phyloP scores from a whole-genome alignment of 2,797 vertebrate genomes.

The Chiroxiphia lanceolata region DNA sequence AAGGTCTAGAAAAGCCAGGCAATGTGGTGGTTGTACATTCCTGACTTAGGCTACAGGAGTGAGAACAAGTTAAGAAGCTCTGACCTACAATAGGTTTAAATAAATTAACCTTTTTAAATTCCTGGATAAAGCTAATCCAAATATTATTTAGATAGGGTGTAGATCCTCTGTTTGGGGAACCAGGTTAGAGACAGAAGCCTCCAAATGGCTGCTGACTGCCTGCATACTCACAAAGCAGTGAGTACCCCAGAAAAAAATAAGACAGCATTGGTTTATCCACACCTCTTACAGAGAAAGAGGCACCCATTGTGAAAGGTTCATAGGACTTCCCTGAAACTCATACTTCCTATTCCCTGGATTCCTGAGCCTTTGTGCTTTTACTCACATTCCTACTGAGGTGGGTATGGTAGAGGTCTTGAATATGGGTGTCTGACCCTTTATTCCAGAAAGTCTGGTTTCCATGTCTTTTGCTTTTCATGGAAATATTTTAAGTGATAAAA shows the following conservation, averaged over 20 bases:
- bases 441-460: not conserved
- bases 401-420: not conserved
- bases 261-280: not conserved
- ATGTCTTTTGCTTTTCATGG: not conserved
- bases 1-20: not conserved
- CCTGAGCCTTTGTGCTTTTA: not conserved
- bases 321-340: not conserved
- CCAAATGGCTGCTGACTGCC: not conserved
- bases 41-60: not conserved
- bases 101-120: not conserved
- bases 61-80: not conserved
- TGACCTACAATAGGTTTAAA: not conserved
- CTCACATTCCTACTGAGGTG: not conserved
- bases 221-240: not conserved
- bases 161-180: not conserved
- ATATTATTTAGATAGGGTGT: not conserved
- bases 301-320: not conserved
- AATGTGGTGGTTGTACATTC: not conserved
- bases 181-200: not conserved
- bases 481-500: conserved; percentile 1
- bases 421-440: not conserved
- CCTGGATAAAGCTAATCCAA: not conserved
- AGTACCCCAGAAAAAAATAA: not conserved
- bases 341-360: not conserved
- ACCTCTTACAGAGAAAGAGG: not conserved